Base-by-base conservation (phyloP, 2,888 invertebrate genomes). In the Coleophora flavipennella region DNA sequence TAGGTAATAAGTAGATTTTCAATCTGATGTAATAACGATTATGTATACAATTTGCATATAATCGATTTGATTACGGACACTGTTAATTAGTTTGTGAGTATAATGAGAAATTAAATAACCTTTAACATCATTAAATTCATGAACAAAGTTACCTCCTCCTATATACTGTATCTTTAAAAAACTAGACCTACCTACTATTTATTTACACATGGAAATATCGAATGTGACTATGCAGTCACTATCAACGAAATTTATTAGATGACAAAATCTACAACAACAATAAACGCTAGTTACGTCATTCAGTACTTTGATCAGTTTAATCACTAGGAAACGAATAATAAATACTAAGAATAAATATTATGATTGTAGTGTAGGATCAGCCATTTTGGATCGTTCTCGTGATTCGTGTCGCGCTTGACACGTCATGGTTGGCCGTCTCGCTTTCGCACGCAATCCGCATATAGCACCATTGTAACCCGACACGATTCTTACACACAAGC, bases 401-500 rank as follows among this genome's bases (percentile, higher is more conserved):
- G 84, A 83, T 80, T 84, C 67, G 73, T 72, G 67, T 70, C 64
- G 70, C 67, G 65, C 65, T 64, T 68, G 83, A 80, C 84, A 84
- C 84, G 84, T 83, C 84, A 83, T 65, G 72, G 64, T 63, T 60
- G 57, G 71, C 74, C 65, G 58, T 84, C 84, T 72, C 78, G 64
- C 62, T 84, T 78, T 69, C 59, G 65, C 81, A 71, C 70, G 72
- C 71, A 71, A 74, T 76, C 81, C 78, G 81, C 84, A 81, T 84
- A 84, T 84, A 84, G 84, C 84, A 84, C 84, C 84, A 83, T 81
- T 84, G 84, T 83, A 84, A 84, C 70, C 81, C 78, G 84, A 84
- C 80, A 84, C 83, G 83, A 76, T 78, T 83, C 76, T 67, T 77
- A 74, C 71, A 79, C 84, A 81, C 81, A 78, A 75, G 74, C 79